phyloP scores from a whole-genome alignment of 2,888 invertebrate genomes.

The Psylliodes chrysocephalus region DNA sequence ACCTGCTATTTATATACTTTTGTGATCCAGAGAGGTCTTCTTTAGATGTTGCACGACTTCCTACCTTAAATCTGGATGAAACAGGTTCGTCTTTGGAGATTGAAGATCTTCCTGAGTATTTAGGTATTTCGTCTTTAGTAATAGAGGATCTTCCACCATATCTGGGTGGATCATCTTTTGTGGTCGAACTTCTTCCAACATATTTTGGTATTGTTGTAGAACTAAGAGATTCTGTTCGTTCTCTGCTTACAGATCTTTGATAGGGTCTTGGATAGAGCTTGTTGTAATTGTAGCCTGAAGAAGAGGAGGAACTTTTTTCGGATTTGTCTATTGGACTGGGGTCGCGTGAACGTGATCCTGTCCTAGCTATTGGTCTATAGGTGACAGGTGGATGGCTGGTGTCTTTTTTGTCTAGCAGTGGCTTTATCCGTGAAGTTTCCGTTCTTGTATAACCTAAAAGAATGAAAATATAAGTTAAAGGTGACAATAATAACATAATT shows the following conservation, averaged over 20 bases:
- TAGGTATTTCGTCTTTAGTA: slow-evolving; percentile 47
- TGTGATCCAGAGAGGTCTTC: slow-evolving; percentile 59
- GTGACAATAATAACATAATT: too few relatives aligned
- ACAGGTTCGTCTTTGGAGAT: slow-evolving; percentile 47
- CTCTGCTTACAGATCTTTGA: slow-evolving; percentile 57
- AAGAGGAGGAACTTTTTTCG: slow-evolving; percentile 64
- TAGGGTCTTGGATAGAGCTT: slow-evolving; percentile 67
- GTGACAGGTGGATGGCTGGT: slow-evolving; percentile 63
- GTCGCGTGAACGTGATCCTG: slow-evolving; percentile 66
- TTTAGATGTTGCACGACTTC: slow-evolving; percentile 52
- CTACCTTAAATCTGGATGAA: slow-evolving; percentile 42
- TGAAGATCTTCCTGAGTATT: slow-evolving; percentile 47
- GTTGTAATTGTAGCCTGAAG: slow-evolving; percentile 64
- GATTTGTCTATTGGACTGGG: slow-evolving; percentile 66
- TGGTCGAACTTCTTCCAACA: slow-evolving; percentile 50
- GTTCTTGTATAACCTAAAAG: slow-evolving; percentile 39
- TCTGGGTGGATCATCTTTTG: slow-evolving; percentile 41
- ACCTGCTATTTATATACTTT: slow-evolving; percentile 63
- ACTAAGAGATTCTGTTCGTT: slow-evolving; percentile 55
- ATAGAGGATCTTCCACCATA: slow-evolving; percentile 46
- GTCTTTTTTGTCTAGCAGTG: slow-evolving; percentile 60
- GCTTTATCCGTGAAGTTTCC: slow-evolving; percentile 47
- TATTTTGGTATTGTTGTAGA: slow-evolving; percentile 55
- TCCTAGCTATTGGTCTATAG: slow-evolving; percentile 63
- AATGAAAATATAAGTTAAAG: too few relatives aligned